Evolutionary conservation across 1,140 invertebrate genomes (phyloP).

Genomic region (Helicoverpa zea): DNA sequence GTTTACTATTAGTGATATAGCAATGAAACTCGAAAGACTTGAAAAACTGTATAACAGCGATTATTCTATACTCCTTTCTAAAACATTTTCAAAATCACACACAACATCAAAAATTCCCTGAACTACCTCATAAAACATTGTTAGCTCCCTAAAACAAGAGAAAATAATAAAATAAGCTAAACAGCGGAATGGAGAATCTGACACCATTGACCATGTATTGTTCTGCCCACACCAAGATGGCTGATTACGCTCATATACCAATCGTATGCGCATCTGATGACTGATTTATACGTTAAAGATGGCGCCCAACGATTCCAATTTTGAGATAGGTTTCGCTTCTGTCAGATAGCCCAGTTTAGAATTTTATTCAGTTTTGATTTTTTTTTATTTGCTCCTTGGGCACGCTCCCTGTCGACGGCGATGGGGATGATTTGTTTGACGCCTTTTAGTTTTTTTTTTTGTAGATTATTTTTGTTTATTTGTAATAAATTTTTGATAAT

Average conservation of each 20-base stretch:
- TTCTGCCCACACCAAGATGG: slow-evolving; percentile 43
- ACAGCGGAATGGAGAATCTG: slow-evolving; percentile 15
- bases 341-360: slow-evolving; percentile 31
- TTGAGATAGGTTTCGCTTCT: slow-evolving; percentile 21
- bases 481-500: too few relatives aligned
- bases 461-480: too few relatives aligned
- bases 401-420: too few relatives aligned
- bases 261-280: slow-evolving; percentile 45
- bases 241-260: slow-evolving; percentile 36
- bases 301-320: slow-evolving; percentile 32
- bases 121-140: slow-evolving; percentile 20
- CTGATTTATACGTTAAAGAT: slow-evolving; percentile 46
- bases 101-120: slow-evolving; percentile 27
- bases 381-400: neutral
- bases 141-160: slow-evolving; percentile 13
- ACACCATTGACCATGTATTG: slow-evolving; percentile 43
- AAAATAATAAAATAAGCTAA: slow-evolving; percentile 30
- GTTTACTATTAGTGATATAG: too few relatives aligned
- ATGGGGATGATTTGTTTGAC: too few relatives aligned
- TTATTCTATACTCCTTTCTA: neutral
- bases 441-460: too few relatives aligned
- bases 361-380: neutral
- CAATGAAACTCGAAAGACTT: too few relatives aligned
- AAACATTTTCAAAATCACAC: slow-evolving; percentile 32
- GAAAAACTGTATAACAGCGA: too few relatives aligned